These are phyloP conservation scores for Eupithecia tripunctaria DNA, from an alignment of 2,888 invertebrate species.

Conservation along the genomic window DNA sequence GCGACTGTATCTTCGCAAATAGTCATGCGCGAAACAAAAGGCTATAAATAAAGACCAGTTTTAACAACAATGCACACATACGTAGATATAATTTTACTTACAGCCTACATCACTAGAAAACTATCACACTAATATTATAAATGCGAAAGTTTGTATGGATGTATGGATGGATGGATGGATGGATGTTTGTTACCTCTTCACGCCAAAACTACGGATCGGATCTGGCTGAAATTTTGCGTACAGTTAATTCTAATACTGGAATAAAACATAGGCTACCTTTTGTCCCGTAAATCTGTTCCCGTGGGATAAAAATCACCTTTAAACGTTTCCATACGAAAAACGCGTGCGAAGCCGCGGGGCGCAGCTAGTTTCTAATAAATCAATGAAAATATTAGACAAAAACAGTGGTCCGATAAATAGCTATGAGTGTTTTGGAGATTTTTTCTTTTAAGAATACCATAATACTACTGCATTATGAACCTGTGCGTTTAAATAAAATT, in stretches of 20 bases:
- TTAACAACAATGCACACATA: constrained; percentile 37
- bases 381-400: background rate
- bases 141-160: too few relatives aligned
- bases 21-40: constrained; percentile 42
- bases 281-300: too few relatives aligned
- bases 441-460: background rate
- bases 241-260: too few relatives aligned
- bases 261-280: too few relatives aligned
- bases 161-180: too few relatives aligned
- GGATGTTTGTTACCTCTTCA: too few relatives aligned
- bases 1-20: constrained; percentile 35
- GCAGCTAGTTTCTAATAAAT: background rate
- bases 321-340: too few relatives aligned
- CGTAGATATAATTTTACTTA: constrained; percentile 8
- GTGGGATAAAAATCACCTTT: too few relatives aligned
- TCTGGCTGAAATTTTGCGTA: too few relatives aligned
- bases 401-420: background rate
- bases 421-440: background rate
- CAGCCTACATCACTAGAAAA: background rate
- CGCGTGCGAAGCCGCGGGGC: too few relatives aligned
- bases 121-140: too few relatives aligned
- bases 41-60: constrained; percentile 41
- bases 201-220: too few relatives aligned
- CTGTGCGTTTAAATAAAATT: background rate
- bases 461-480: background rate